Base-by-base conservation (phyloP, 1,140 invertebrate species). In the Rhizoglyphus robini region DNA sequence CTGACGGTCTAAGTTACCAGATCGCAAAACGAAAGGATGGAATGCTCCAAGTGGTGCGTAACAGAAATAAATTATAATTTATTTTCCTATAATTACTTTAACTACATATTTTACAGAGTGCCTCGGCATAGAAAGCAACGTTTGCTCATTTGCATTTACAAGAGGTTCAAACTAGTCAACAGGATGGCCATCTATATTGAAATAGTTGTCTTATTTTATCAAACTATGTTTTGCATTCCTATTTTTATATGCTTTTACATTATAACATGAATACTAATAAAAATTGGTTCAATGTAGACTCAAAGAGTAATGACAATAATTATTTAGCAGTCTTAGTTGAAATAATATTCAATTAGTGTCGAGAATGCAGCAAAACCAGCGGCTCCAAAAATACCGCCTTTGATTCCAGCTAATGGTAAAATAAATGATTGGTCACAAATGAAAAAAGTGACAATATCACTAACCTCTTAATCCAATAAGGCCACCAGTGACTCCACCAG, bases 291-390 rank as follows among this genome's bases (percentile, higher is more conserved):
- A n/a, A n/a, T n/a, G n/a, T n/a, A n/a, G n/a, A n/a, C n/a, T n/a
- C n/a, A 41, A 11, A 41, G 36, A 41, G 8, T 18, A 41, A 8
- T 41, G 18, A 41, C 8, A 41, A 41, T 41, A 41, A 41, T 41
- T 41, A 11, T 41, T 41, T 41, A 11, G 36, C 8, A 11, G 8
- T 41, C 8, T 41, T 41, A 41, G 18, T 41, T 41, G 36, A 95
- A 88, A 73, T 93, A 96, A 77, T 95, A 94, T 74, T 97, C 93
- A 71, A 97, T 96, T 0, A 83, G 83, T 38, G 90, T 91, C 41
- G 92, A 96, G 77, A 97, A 97, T 59, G 87, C 86, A 66, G 93
- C 93, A 83, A 97, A 97, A 32, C 93, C 93, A 54, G 86, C 85
- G 41, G 92, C 92, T 54, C 93, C 93, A 69, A 96, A 76, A 48